Conservation (phyloP, 2,113 vertebrate genomes). For the Microcebus tavaratra region DNA sequence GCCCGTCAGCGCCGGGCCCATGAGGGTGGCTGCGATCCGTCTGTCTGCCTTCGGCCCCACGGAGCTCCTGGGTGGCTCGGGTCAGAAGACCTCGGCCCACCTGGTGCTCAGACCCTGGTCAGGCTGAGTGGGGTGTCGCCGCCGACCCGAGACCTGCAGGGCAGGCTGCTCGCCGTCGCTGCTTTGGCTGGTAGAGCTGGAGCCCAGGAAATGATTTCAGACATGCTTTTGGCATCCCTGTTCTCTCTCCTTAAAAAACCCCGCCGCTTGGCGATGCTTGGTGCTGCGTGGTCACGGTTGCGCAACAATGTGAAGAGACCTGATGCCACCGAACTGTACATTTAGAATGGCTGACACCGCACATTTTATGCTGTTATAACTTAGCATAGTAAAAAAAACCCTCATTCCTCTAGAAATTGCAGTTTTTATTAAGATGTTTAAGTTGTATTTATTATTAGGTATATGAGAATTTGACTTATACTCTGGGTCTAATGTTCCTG, state of each 20-base stretch:
- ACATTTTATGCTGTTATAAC: neutral
- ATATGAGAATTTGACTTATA: neutral
- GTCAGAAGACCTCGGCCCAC: neutral
- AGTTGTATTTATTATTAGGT: neutral
- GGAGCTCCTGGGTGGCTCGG: neutral
- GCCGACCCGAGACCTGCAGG: neutral
- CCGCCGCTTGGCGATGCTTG: neutral
- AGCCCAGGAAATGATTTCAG: neutral
- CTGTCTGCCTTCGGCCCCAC: neutral
- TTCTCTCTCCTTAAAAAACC: neutral
- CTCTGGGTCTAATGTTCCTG: neutral
- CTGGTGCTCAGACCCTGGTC: neutral
- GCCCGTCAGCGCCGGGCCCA: neutral
- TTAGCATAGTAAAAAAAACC: neutral
- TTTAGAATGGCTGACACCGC: neutral
- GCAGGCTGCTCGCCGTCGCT: neutral
- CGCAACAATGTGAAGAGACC: fast-evolving
- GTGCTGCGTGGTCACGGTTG: too few relatives aligned
- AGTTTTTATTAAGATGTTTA: neutral
- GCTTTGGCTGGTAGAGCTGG: neutral
- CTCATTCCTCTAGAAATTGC: neutral
- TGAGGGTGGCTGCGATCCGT: neutral
- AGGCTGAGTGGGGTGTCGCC: neutral
- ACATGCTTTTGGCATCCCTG: neutral
- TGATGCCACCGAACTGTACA: neutral